Evolutionary conservation across 2,797 vertebrate species (phyloP).

Genomic region (Tadarida brasiliensis): DNA sequence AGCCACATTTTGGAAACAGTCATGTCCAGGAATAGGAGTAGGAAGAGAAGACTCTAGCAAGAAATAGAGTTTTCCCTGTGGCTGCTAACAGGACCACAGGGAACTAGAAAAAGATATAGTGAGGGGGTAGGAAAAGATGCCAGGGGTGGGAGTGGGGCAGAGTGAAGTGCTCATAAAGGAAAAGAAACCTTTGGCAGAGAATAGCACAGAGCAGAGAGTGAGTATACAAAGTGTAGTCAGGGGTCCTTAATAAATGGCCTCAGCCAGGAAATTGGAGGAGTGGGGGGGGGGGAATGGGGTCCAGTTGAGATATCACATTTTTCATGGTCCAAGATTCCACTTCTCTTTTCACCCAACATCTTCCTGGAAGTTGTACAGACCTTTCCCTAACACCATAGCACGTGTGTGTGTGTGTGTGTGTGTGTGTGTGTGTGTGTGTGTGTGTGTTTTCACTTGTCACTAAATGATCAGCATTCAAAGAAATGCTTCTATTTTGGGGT

Average conservation of each 20-base stretch:
- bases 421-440: not conserved
- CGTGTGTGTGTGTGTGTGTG: not conserved
- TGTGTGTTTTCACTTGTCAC: conserved; percentile 63
- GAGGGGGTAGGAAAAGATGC: not conserved
- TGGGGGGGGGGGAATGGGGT: not conserved
- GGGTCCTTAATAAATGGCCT: not conserved
- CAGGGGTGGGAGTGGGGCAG: not conserved
- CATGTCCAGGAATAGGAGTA: not conserved
- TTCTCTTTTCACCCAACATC: conserved; percentile 28
- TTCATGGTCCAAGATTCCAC: not conserved
- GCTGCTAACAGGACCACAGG: not conserved
- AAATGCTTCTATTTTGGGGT: conserved; percentile 77
- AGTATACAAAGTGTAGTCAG: not conserved
- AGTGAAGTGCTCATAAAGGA: not conserved
- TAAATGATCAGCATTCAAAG: conserved; percentile 73
- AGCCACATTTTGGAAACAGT: conserved; percentile 2
- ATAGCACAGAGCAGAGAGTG: not conserved
- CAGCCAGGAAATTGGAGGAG: not conserved
- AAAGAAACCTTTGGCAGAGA: conserved; percentile 33
- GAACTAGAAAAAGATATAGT: not conserved
- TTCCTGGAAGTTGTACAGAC: conserved; percentile 40
- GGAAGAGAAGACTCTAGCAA: not conserved
- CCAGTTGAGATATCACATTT: not conserved
- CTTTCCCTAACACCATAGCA: not conserved
- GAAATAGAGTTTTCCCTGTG: not conserved